These are phyloP conservation scores for Spheniscus humboldti DNA, from an alignment of 2,797 vertebrate species.

Conservation along the genomic window DNA sequence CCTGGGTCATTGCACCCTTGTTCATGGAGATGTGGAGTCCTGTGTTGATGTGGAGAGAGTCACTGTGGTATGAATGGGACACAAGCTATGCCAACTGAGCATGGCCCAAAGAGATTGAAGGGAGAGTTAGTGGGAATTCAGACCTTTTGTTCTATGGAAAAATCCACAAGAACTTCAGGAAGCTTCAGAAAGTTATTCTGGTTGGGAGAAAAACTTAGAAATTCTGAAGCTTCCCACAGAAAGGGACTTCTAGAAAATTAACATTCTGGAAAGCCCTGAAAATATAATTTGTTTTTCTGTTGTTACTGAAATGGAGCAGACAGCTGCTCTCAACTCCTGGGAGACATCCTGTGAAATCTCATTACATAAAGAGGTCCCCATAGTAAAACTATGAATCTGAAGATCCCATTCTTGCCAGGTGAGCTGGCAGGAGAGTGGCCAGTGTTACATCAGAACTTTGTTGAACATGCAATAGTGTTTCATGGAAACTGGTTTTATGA, in stretches of 20 bases:
- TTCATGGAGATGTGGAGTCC: background rate
- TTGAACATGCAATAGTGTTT: background rate
- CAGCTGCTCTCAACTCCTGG: background rate
- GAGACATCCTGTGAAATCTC: background rate
- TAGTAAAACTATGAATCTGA: background rate
- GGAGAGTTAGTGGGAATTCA: background rate
- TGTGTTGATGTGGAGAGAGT: background rate
- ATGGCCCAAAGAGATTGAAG: background rate
- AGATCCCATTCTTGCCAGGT: background rate
- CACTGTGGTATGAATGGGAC: background rate
- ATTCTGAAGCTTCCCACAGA: background rate
- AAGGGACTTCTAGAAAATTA: background rate
- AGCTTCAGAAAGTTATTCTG: background rate
- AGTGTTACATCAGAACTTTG: background rate
- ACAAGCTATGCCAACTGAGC: background rate
- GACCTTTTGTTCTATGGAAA: background rate
- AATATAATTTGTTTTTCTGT: background rate
- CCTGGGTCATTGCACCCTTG: background rate
- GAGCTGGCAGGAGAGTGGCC: background rate
- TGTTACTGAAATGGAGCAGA: background rate
- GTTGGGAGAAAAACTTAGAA: background rate
- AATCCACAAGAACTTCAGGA: background rate
- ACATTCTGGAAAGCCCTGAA: background rate
- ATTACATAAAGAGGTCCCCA: background rate
- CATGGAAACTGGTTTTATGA: background rate